Percentiles rank a stretch among this genome's conserved stretches.
phyloP scores from a whole-genome alignment of 2,113 vertebrate species.

The Cyprinodon tularosa region DNA sequence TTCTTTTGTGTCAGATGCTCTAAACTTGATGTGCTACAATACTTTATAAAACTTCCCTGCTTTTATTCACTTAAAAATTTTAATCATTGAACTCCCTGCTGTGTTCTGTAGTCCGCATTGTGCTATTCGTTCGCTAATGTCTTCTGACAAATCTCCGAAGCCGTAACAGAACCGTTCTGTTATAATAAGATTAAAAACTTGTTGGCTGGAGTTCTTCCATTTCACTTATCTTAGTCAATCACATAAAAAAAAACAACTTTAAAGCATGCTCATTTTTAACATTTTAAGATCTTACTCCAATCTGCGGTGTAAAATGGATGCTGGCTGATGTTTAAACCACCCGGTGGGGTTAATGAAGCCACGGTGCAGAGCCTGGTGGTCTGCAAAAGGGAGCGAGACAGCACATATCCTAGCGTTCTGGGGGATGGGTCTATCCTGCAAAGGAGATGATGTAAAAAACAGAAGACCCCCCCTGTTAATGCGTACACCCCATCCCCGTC shows the following conservation, averaged over 20 bases:
- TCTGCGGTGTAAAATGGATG: slow-evolving; percentile 18
- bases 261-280: neutral
- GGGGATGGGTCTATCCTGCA: slow-evolving; percentile 30
- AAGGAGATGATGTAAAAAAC: slow-evolving; percentile 52
- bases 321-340: slow-evolving; percentile 55
- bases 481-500: slow-evolving; percentile 10
- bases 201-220: neutral
- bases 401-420: slow-evolving; percentile 31
- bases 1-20: too few species aligned
- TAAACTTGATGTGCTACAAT: too few species aligned
- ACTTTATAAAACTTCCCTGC: too few species aligned
- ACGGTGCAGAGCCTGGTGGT: slow-evolving; percentile 22
- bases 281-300: neutral
- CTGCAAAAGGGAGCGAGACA: neutral
- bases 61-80: neutral
- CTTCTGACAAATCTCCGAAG: too few species aligned
- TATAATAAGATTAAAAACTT: neutral
- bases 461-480: slow-evolving; percentile 5
- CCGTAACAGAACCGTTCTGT: neutral
- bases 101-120: too few species aligned
- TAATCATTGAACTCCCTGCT: neutral
- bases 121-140: too few species aligned
- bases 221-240: too few species aligned
- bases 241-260: neutral
- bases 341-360: slow-evolving; percentile 23